Percentiles rank a stretch among this genome's conserved stretches.
These are phyloP conservation scores for Apis florea DNA, from an alignment of 1,140 invertebrate genomes.

Conservation along the genomic window DNA sequence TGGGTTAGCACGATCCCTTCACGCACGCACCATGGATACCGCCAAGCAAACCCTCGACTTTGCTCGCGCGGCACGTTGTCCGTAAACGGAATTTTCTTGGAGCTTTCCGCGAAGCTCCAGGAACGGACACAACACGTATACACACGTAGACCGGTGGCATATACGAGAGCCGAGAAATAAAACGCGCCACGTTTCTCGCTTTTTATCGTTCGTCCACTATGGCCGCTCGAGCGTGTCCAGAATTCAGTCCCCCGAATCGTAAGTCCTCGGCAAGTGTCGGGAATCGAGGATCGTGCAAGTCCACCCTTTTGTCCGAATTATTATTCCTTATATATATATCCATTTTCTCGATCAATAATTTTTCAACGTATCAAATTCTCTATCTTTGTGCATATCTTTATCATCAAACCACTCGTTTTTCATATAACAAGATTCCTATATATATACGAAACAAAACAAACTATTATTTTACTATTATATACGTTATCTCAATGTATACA, in stretches of 20 bases:
- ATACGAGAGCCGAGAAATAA: conserved; percentile 54
- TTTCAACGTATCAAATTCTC: no score
- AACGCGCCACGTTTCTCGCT: conserved; percentile 61
- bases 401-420: no score
- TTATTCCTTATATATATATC: background rate
- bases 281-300: conserved; percentile 51
- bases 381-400: background rate
- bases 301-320: conserved; percentile 35
- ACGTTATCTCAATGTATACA: no score
- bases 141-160: background rate
- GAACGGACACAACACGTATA: conserved; percentile 54
- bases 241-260: conserved; percentile 57
- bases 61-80: conserved; percentile 64
- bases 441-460: no score
- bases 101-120: conserved; percentile 61
- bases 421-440: no score
- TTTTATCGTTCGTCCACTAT: conserved; percentile 64
- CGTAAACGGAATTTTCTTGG: conserved; percentile 66
- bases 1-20: conserved; percentile 11
- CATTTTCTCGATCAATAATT: background rate
- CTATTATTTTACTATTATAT: no score
- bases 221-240: conserved; percentile 61
- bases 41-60: conserved; percentile 54
- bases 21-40: conserved; percentile 62
- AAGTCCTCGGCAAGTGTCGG: conserved; percentile 57